Base-by-base conservation (phyloP, 2,113 vertebrate species). In the Phoenicopterus ruber region DNA sequence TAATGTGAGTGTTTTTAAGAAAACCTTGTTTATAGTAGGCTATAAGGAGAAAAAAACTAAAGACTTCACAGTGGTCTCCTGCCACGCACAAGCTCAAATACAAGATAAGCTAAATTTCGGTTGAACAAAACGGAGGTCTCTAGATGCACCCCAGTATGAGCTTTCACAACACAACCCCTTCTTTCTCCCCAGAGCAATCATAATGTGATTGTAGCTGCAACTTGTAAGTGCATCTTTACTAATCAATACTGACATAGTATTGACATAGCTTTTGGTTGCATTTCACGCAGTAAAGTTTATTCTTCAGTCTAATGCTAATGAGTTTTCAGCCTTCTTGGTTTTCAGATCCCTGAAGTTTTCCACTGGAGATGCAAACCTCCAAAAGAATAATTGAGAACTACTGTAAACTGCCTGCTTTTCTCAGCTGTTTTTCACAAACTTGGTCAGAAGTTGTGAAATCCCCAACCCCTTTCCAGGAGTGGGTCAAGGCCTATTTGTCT, bases 91-190 rank as follows among this genome's bases (percentile, higher is more conserved):
- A 76, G 18, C 34, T 59, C 47, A 86, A 73, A 46, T 28, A 20
- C 13, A 58, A 65, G 26, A 14, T 17, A 52, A 72, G 9, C 22
- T 44, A 54, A 31, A 54, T 25, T 59, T 47, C 34, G 47, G 38
- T 8, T 46, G 38, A 89, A 49, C 1, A 6, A 63, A 67, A 42
- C 15, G 17, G 26, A 57, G 25, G 11, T 11, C 19, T 32, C 18
- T 3, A 82, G 19, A 28, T 9, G 15, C 0, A 2, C 1, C 10
- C 31, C 42, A 49, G 26, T 2, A 61, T 1, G 11, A 71, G 55
- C 28, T 74, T 50, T 65, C 70, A 79, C 55, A 70, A 13, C 31
- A 46, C 12, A 36, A 8, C 13, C 16, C 32, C 46, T 55, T 74
- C 49, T 46, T 85, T 40, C 40, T 62, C 17, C 34, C 42, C 3